Percentiles rank a stretch among this genome's conserved stretches.
These are phyloP conservation scores for Monochamus alternatus DNA, from an alignment of 2,888 invertebrate genomes.

Conservation along the genomic window DNA sequence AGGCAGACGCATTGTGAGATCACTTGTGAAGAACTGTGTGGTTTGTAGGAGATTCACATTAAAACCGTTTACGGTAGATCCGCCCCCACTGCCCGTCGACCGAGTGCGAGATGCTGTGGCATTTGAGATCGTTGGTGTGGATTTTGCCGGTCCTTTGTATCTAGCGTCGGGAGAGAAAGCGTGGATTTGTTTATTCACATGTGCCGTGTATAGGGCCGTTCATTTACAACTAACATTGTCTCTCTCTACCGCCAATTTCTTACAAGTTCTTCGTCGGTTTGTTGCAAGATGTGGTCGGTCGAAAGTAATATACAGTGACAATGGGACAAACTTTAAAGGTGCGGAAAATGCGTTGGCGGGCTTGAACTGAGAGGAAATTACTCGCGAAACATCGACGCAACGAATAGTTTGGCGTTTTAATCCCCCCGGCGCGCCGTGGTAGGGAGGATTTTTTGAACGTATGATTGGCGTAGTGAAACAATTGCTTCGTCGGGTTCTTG, in stretches of 20 bases:
- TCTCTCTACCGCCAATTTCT: conserved; percentile 58
- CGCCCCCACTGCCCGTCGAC: conserved; percentile 57
- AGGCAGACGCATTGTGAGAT: conserved; percentile 11
- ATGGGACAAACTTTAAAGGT: too few species aligned
- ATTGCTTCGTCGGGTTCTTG: conserved; percentile 2
- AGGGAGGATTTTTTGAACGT: too few species aligned
- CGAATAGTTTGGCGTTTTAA: conserved; percentile 17
- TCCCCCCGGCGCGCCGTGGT: not conserved
- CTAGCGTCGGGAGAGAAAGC: conserved; percentile 46
- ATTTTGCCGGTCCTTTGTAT: conserved; percentile 64
- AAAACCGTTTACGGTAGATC: conserved; percentile 44
- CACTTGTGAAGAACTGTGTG: conserved; percentile 32
- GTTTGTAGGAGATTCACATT: conserved; percentile 45
- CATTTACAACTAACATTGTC: conserved; percentile 44
- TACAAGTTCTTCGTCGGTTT: conserved; percentile 53
- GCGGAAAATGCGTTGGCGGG: not conserved
- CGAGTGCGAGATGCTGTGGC: conserved; percentile 52
- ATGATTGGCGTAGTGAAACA: not conserved
- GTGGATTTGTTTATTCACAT: conserved; percentile 22
- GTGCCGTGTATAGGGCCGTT: conserved; percentile 18
- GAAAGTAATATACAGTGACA: conserved; percentile 16
- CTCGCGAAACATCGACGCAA: not conserved
- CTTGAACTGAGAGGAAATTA: conserved; percentile 11
- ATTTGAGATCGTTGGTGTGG: conserved; percentile 62
- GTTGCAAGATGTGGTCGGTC: conserved; percentile 36